Percentiles rank a stretch among this genome's conserved stretches.
These are phyloP conservation scores for Hephaestus fuliginosus DNA, from an alignment of 2,797 vertebrate genomes.

Conservation along the genomic window DNA sequence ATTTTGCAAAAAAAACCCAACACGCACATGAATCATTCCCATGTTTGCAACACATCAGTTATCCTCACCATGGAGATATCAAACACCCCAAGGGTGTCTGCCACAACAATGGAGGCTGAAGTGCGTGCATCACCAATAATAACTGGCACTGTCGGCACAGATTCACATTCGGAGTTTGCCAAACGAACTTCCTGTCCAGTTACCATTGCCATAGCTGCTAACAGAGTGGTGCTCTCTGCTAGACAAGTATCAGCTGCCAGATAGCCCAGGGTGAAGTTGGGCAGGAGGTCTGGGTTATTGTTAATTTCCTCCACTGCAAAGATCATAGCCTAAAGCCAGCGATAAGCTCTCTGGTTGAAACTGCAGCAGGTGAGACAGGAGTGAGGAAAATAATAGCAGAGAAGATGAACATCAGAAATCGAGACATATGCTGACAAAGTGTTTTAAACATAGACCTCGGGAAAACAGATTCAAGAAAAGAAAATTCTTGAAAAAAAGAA, in stretches of 20 bases:
- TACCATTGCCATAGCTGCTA: slow-evolving; percentile 62
- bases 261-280: slow-evolving; percentile 71
- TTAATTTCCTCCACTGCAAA: slow-evolving; percentile 77
- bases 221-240: slow-evolving; percentile 63
- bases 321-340: slow-evolving; percentile 71
- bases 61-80: slow-evolving; percentile 64
- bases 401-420: slow-evolving; percentile 2
- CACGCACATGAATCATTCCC: slow-evolving; percentile 6
- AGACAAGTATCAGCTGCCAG: slow-evolving; percentile 70
- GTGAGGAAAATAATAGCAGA: slow-evolving; percentile 5
- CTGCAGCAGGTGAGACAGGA: slow-evolving; percentile 4
- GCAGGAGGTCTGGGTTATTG: slow-evolving; percentile 58
- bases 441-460: background rate
- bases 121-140: slow-evolving; percentile 70
- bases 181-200: slow-evolving; percentile 54
- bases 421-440: background rate
- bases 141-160: slow-evolving; percentile 53
- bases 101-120: slow-evolving; percentile 66
- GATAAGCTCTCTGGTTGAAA: slow-evolving; percentile 49
- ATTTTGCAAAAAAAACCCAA: slow-evolving; percentile 6
- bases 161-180: slow-evolving; percentile 46
- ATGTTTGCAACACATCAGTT: slow-evolving; percentile 18
- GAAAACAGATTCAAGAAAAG: background rate
- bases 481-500: too few relatives aligned
- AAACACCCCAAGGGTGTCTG: slow-evolving; percentile 74